Conservation (phyloP, 37 sponge, comb jelly and placozoan species). For the Geodia barretti region DNA sequence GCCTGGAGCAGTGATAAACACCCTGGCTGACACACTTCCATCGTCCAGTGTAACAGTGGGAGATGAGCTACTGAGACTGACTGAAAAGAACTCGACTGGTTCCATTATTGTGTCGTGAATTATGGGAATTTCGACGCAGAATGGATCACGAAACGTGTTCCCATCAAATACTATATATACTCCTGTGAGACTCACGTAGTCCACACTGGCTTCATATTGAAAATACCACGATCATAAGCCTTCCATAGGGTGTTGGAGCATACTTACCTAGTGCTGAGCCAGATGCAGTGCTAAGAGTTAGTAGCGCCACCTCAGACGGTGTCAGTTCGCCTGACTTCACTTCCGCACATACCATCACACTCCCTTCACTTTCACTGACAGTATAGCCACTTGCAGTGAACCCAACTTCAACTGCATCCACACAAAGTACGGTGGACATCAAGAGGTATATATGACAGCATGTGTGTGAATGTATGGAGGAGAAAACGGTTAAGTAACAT, state of each 20-base stretch:
- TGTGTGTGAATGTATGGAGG: background rate
- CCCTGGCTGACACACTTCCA: background rate
- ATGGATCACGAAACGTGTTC: background rate
- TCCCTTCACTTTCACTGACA: background rate
- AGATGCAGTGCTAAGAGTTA: background rate
- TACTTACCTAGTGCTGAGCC: background rate
- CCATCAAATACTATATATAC: background rate
- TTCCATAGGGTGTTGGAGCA: too few relatives aligned
- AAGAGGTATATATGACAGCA: too few relatives aligned
- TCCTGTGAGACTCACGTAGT: too few relatives aligned
- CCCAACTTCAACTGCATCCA: background rate
- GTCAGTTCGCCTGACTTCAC: background rate
- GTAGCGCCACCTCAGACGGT: background rate
- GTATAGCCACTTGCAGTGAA: background rate
- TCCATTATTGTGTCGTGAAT: background rate
- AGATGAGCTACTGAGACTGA: background rate
- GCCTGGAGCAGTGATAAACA: background rate
- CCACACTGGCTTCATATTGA: too few relatives aligned
- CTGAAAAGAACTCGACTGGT: background rate
- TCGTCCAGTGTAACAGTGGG: background rate
- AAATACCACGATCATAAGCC: too few relatives aligned
- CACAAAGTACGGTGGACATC: too few relatives aligned
- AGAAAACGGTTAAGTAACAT: background rate
- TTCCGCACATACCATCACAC: background rate
- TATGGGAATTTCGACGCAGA: background rate